A percentile compares a stretch with the other conserved stretches of the same genome.
Conservation (phyloP, 2,113 vertebrate genomes). For the Dasyornis broadbenti region DNA sequence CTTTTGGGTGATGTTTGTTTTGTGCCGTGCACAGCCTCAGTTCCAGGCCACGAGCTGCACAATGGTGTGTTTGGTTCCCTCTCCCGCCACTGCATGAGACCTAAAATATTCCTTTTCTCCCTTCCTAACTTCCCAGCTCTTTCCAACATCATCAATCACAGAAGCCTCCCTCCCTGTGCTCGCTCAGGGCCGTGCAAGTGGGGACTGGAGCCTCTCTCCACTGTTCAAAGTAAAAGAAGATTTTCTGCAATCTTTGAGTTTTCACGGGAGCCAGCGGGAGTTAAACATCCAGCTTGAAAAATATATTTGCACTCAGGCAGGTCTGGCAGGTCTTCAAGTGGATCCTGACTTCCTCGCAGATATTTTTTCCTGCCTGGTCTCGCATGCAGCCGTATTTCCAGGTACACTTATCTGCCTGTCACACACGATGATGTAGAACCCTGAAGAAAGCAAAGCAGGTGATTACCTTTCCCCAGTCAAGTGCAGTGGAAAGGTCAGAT, state of each 20-base stretch:
- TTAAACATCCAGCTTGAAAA: background rate
- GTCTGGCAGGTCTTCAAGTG: background rate
- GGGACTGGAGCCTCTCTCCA: background rate
- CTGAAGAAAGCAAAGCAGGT: background rate
- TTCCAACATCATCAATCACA: background rate
- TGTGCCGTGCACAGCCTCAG: background rate
- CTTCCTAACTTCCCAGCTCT: background rate
- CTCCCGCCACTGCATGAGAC: background rate
- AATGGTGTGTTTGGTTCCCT: background rate
- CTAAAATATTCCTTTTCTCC: background rate
- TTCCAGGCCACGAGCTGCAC: background rate
- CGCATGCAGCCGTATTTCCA: background rate
- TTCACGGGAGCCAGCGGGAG: background rate
- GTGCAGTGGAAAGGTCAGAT: slow-evolving; percentile 30
- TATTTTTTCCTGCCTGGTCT: background rate
- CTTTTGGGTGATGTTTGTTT: background rate
- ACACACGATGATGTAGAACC: background rate
- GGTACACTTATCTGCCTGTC: background rate
- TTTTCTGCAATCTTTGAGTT: background rate
- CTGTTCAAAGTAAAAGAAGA: background rate
- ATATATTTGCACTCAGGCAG: background rate
- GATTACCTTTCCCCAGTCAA: background rate
- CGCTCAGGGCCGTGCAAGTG: background rate
- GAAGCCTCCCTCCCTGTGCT: background rate
- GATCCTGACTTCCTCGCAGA: background rate